A percentile compares a stretch with the other conserved stretches of the same genome.
phyloP scores from a whole-genome alignment of 2,113 vertebrate genomes.

The Malurus elegans region DNA sequence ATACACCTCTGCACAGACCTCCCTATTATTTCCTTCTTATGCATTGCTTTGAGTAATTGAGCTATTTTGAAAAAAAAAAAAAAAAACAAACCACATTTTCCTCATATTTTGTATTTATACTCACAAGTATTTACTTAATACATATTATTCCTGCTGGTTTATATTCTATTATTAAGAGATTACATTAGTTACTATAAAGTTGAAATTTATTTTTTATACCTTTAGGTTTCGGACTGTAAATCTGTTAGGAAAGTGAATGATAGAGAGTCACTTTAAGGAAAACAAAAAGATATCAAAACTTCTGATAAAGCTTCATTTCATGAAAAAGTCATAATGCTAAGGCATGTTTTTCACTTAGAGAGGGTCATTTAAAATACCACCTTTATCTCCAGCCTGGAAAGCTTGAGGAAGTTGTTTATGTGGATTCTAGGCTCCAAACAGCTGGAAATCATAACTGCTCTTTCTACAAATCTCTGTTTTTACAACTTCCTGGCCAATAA shows the following conservation, averaged over 20 bases:
- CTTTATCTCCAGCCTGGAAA: background rate
- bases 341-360: background rate
- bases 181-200: background rate
- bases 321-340: background rate
- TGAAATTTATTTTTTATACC: background rate
- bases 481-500: background rate
- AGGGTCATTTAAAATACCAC: background rate
- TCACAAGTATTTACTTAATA: background rate
- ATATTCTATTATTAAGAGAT: background rate
- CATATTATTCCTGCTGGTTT: background rate
- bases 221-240: background rate
- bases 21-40: background rate
- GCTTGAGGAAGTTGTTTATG: background rate
- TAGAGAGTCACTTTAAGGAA: background rate
- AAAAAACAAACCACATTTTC: rapidly evolving
- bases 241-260: background rate
- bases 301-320: background rate
- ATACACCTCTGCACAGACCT: background rate
- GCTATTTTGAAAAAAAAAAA: background rate
- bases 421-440: background rate
- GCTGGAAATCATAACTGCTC: background rate
- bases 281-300: background rate
- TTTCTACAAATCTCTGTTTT: background rate
- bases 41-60: background rate
- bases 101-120: background rate